Conservation (phyloP, 35 echinoderm and acorn worm species). For the Ptychodera flava region DNA sequence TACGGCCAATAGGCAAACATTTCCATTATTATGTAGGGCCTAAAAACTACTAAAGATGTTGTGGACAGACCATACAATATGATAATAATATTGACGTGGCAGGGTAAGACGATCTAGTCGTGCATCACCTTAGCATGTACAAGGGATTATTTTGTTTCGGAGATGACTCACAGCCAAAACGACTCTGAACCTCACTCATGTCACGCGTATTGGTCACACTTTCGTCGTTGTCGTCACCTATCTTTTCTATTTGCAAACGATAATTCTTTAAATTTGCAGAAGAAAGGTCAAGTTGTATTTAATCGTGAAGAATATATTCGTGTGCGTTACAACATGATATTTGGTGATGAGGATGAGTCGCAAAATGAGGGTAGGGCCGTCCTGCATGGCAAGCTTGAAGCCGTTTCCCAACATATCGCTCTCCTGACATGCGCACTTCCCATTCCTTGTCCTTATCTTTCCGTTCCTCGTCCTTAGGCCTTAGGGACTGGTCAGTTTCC, state of each 20-base stretch:
- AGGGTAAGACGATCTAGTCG: too few species aligned
- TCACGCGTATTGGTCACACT: not conserved
- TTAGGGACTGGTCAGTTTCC: too few species aligned
- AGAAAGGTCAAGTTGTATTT: slow-evolving; percentile 67
- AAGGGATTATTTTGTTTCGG: too few species aligned
- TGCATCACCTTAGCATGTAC: too few species aligned
- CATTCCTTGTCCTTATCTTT: slow-evolving; percentile 42
- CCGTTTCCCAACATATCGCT: slow-evolving; percentile 72
- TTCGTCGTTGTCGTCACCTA: slow-evolving; percentile 7
- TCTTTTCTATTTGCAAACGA: slow-evolving; percentile 64
- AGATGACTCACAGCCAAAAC: too few species aligned
- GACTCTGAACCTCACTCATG: too few species aligned
- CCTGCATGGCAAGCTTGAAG: slow-evolving; percentile 50
- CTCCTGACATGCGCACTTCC: slow-evolving; percentile 78
- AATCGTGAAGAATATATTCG: slow-evolving; percentile 84
- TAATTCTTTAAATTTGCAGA: slow-evolving; percentile 72
- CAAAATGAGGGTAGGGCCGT: slow-evolving; percentile 74
- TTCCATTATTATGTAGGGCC: too few species aligned
- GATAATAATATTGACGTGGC: too few species aligned
- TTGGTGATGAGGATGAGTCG: slow-evolving; percentile 59
- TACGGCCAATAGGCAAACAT: too few species aligned
- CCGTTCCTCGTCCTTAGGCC: too few species aligned
- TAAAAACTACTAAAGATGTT: too few species aligned
- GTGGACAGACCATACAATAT: too few species aligned
- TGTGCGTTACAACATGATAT: slow-evolving; percentile 58